Base-by-base conservation (phyloP, 2,797 vertebrate species). In the Dendrocincla tyrannina region DNA sequence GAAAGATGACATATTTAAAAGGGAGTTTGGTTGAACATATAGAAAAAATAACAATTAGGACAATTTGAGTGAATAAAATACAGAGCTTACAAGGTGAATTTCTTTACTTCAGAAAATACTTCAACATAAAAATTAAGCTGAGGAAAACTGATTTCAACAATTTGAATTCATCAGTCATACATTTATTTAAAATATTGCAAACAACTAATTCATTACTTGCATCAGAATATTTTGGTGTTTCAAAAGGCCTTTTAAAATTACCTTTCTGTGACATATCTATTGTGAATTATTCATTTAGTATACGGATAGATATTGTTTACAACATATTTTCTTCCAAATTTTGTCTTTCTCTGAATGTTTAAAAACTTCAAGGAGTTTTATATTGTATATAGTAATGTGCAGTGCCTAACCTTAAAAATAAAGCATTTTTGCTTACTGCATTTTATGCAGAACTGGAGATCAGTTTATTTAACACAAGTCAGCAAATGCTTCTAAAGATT, bases 331-430 rank as follows among this genome's bases (percentile, higher is more conserved):
- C 52, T 97, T 83, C 41, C 91, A 96, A 89, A 83, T 90, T 96
- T 80, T 93, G 33, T 87, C 98, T 98, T 97, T 87, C 77, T 95
- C 68, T 94, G 95, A 93, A 78, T 81, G 76, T 93, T 95, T 91
- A 63, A 95, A 96, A 94, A 80, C 17, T 94, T 89, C n/a, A 81
- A 33, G n/a, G 60, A 88, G 19, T 50, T 64, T 13, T 94, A 6
- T 64, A 41, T 50, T 55, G 9, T 66, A 28, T 64, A 68, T 44
- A 75, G 68, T 27, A 83, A 46, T 10, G 7, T 77, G 17, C 16
- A 82, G 22, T 32, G 17, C 5, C 15, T 56, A 69, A 68, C 39
- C n/a, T 95, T 83, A 75, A 92, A 89, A 92, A 70, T 9, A 69
- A 85, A 42, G 7, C 5, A 19, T 75, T 87, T 96, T 69, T 85